These are phyloP conservation scores for Calameuta filiformis DNA, from an alignment of 2,888 invertebrate genomes.

Conservation along the genomic window DNA sequence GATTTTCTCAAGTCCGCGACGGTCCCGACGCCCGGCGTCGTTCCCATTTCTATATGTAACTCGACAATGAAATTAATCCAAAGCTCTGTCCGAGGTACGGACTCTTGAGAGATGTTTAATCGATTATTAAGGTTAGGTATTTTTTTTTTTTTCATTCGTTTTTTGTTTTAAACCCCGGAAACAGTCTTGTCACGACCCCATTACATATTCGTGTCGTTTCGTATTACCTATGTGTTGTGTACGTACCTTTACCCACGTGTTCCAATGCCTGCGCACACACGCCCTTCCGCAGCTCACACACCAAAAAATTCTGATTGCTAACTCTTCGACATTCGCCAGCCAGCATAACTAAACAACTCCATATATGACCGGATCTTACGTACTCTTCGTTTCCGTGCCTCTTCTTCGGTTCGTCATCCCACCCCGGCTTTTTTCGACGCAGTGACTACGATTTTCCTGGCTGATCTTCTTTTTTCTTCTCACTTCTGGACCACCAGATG, in stretches of 20 bases:
- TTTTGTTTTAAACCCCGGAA: conserved; percentile 9
- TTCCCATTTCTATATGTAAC: not conserved
- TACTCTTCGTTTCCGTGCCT: not conserved
- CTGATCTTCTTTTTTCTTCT: conserved; percentile 7
- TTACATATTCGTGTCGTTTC: conserved; percentile 31
- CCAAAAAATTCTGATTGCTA: conserved; percentile 26
- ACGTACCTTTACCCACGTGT: conserved; percentile 32
- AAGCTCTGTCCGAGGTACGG: not conserved
- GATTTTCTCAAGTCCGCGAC: not conserved
- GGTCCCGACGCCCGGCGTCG: not conserved
- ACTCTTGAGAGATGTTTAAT: not conserved
- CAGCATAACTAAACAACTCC: not conserved
- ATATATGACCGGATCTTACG: not conserved
- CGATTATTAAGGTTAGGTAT: not conserved
- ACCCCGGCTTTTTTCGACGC: not conserved
- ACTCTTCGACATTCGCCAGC: not conserved
- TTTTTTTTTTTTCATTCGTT: not conserved
- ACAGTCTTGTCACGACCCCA: conserved; percentile 4
- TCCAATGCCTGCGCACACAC: conserved; percentile 5
- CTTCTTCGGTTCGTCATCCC: not conserved
- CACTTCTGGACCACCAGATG: not conserved
- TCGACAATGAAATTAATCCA: not conserved
- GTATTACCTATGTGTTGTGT: conserved; percentile 19
- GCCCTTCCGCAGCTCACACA: conserved; percentile 6
- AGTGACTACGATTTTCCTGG: not conserved